Base-by-base conservation (phyloP, 2,113 vertebrate species). In the Romanogobio albipinnatus region DNA sequence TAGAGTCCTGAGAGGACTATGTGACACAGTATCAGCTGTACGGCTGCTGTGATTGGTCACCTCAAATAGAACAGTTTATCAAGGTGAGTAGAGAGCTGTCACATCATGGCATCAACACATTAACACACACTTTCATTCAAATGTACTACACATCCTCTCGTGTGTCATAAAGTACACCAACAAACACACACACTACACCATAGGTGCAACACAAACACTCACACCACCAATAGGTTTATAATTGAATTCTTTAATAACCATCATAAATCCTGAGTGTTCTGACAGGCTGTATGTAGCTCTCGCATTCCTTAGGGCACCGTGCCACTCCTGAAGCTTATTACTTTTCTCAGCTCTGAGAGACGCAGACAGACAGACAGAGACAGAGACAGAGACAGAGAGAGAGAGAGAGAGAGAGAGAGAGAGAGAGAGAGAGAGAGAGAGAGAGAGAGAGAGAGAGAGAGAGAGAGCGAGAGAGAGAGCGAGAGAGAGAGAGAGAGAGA, bases 231-330 rank as follows among this genome's bases (percentile, higher is more conserved):
- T 81, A 84, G 71, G 14, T 68, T 64, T 85, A 88, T 87, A 91
- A 92, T 89, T 87, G 88, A 92, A 92, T 87, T 78, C 85, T 91
- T 94, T 89, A 89, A 91, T 91, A 88, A 51, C 45, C 51, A 82
- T 70, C 86, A 88, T 85, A 89, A 86, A 73, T 87, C 53, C 71
- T 59, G 51, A 85, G 14, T 19, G 81, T 84, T 87, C 82, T 22
- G 73, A 86, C 87, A 89, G 79, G 43, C 76, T 89, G 68, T 81
- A 81, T 83, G 43, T 22, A 4, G 49, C 81, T 61, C 36, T 66
- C 3, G 49, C 76, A 81, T 76, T 84, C 83, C 87, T 88, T 26
- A 22, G 82, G 81, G 84, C 84, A 76, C 70, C 33, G 33, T 74
- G 79, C 74, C 64, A 53, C 64, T 58, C 66, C 51, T 80, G 66